phyloP scores from a whole-genome alignment of 1,140 invertebrate genomes.

The Matsumurasca onukii region DNA sequence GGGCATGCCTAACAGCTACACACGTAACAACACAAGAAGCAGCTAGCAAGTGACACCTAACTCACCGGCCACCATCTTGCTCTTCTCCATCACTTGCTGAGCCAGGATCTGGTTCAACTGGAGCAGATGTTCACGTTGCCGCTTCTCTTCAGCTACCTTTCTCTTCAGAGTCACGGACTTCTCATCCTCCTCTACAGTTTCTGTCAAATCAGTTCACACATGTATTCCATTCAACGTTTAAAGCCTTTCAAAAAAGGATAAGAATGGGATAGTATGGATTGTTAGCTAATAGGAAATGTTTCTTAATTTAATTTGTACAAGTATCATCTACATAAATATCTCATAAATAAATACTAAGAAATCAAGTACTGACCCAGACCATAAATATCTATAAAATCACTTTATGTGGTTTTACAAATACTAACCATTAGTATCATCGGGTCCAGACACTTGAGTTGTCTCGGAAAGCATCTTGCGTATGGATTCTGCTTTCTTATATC shows the following conservation, averaged over 20 bases:
- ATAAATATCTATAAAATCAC: too few relatives aligned
- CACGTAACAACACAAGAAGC: too few relatives aligned
- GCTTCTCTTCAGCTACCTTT: slow-evolving; percentile 77
- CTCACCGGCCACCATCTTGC: slow-evolving; percentile 89
- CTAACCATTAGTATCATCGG: slow-evolving; percentile 1
- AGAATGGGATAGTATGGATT: background rate
- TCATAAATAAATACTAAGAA: too few relatives aligned
- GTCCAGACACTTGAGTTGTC: slow-evolving; percentile 45
- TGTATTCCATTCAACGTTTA: too few relatives aligned
- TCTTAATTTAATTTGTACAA: background rate
- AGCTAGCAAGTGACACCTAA: slow-evolving; percentile 33
- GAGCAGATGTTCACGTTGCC: slow-evolving; percentile 81
- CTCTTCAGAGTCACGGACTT: slow-evolving; percentile 51
- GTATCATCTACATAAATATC: too few relatives aligned
- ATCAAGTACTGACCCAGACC: too few relatives aligned
- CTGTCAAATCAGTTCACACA: too few relatives aligned
- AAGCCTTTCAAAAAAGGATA: too few relatives aligned
- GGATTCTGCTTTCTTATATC: slow-evolving; percentile 83
- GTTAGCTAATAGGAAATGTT: background rate
- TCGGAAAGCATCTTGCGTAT: slow-evolving; percentile 89
- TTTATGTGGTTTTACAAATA: too few relatives aligned
- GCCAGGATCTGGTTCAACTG: slow-evolving; percentile 89
- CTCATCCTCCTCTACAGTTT: slow-evolving; percentile 47
- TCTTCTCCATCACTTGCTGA: slow-evolving; percentile 92
- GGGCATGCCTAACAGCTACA: too few relatives aligned